Base-by-base conservation (phyloP, 2,797 vertebrate genomes). In the Lutjanus argentimaculatus region DNA sequence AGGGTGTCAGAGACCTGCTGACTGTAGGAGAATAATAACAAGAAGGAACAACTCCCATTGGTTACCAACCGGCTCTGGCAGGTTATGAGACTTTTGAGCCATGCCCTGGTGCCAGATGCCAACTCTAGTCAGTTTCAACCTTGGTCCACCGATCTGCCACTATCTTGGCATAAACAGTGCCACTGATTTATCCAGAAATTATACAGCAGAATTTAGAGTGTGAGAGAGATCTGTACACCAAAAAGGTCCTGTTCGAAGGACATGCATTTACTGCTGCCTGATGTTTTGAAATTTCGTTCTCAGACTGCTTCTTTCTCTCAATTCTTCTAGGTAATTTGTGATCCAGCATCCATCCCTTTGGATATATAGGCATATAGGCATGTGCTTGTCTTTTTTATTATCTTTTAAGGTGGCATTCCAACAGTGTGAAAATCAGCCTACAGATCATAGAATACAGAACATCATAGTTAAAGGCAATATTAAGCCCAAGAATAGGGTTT, bases 11-110 rank as follows among this genome's bases (percentile, higher is more conserved):
- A 79, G 72, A 82, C 75, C 73, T 85, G 80, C 88, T 85, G 88
- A 91, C 85, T 88, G 81, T 61, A 48, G 53, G 59, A 79, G 85
- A 92, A 92, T 90, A 89, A 68, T 72, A 90, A 91, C 46, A 72
- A 85, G 81, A 40, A 43, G 45, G 42, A 68, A 78, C 67, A 80
- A 71, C 79, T 89, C 79, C 85, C 79, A 67, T 48, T 58, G 67
- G 86, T 78, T 83, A 61, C 43, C 22, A 68, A 67, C 57, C 42
- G 42, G 70, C 84, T 79, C 69, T 81, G 85, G 67, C 88, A 88
- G 89, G 77, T 87, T 78, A 83, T 45, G 74, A 63, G 72, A 80
- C 73, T 70, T 85, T 58, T 80, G 63, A 89, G 84, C 71, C 76
- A 67, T 67, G 73, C 22, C 65, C 43, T 66, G n/a, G 40, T 56